These are phyloP conservation scores for Agrochola circellaris DNA, from an alignment of 2,888 invertebrate species.

Conservation along the genomic window DNA sequence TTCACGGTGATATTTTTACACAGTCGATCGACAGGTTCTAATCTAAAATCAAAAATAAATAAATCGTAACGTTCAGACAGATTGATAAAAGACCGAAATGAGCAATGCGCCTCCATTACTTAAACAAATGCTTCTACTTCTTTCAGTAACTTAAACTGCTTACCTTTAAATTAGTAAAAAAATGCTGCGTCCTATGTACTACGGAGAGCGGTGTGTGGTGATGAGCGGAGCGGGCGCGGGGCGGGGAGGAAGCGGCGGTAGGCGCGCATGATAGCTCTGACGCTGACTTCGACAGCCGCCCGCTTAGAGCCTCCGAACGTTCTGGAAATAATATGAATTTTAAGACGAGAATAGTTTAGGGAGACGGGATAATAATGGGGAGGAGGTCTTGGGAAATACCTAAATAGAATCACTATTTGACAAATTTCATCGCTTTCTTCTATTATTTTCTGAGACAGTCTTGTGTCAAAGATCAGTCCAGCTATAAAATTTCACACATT, in stretches of 20 bases:
- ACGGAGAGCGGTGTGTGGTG: slow-evolving; percentile 92
- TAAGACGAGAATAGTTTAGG: background rate
- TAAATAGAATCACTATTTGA: background rate
- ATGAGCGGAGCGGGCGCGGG: slow-evolving; percentile 86
- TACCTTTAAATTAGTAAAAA: slow-evolving; percentile 95
- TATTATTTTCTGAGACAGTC: background rate
- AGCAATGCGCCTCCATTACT: background rate
- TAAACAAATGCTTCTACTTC: background rate
- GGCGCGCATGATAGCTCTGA: slow-evolving; percentile 93
- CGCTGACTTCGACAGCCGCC: slow-evolving; percentile 95
- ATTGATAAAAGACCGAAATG: background rate
- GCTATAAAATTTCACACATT: background rate
- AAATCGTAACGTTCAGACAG: too few species aligned
- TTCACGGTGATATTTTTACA: too few species aligned
- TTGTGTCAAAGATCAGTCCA: background rate
- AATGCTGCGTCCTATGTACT: slow-evolving; percentile 95
- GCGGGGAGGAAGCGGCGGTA: slow-evolving; percentile 85
- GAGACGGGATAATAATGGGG: background rate
- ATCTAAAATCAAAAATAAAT: too few species aligned
- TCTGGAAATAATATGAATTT: slow-evolving; percentile 71
- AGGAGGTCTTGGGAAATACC: background rate
- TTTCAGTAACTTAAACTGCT: background rate
- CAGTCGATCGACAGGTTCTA: too few species aligned
- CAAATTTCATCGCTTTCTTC: background rate
- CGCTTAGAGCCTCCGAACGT: slow-evolving; percentile 86